These are phyloP conservation scores for Xiphophorus maculatus DNA, from an alignment of 2,113 vertebrate genomes.

Conservation along the genomic window DNA sequence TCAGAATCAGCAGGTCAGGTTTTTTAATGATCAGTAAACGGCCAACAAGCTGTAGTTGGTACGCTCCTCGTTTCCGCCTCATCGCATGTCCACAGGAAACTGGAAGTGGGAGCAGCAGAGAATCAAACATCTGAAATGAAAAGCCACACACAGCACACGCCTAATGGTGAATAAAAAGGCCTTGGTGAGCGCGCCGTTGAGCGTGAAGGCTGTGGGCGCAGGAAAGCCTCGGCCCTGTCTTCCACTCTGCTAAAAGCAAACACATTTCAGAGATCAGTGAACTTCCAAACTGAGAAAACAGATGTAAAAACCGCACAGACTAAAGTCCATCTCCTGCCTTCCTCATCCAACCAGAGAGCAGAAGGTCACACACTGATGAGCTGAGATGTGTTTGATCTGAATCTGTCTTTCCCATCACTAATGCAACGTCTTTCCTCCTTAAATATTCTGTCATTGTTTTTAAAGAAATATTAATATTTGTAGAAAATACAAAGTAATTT, in stretches of 20 bases:
- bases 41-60: too few relatives aligned
- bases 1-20: too few relatives aligned
- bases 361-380: constrained; percentile 16
- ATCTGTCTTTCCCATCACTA: neutral
- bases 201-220: constrained; percentile 41
- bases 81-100: constrained; percentile 6
- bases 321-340: neutral
- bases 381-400: neutral
- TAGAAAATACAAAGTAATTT: neutral
- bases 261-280: constrained; percentile 38
- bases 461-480: neutral
- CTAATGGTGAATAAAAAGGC: constrained; percentile 17
- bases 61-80: too few relatives aligned
- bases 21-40: too few relatives aligned
- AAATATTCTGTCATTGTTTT: neutral
- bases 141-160: constrained; percentile 5
- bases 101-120: constrained; percentile 1
- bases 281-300: constrained; percentile 28
- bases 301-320: constrained; percentile 3
- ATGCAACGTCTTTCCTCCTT: too few relatives aligned
- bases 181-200: constrained; percentile 31
- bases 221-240: constrained; percentile 19
- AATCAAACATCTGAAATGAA: constrained; percentile 24
- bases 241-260: constrained; percentile 17
- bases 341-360: constrained; percentile 8